Evolutionary conservation across 2,113 vertebrate genomes (phyloP), one percentile per base, ranked within the genome.

Genomic region (Alces alces): DNA sequence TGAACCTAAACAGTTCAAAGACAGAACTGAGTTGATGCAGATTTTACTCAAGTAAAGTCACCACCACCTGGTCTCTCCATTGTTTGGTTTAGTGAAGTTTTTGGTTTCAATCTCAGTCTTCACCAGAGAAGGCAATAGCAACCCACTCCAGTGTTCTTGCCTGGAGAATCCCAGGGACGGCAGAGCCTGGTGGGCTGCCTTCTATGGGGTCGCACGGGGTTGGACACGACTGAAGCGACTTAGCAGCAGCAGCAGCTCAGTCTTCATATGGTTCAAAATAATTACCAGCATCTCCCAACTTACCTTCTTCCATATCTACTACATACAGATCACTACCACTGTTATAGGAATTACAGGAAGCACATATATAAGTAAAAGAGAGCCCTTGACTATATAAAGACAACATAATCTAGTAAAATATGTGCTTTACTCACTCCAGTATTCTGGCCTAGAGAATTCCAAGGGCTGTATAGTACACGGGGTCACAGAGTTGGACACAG

Each of bases 161-260:
- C 61, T 66, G 61, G 61, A n/a, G 61, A 66, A 66, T n/a, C 16
- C 33, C 61, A 66, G 16, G 64, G 33, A 10, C 0, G 0, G 64
- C 16, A 10, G 33, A 66, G 64, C 64, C 8, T 10, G 33, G 64
- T 19, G 17, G 2, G 33, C 64, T 66, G 64, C 30, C 4, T 0
- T 36, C 64, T 19, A 10, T 36, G 8, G 17, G 64, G 64, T 66
- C 1, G 0, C 33, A 21, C 33, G 10, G 64, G 19, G 61, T 66
- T 2, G 0, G 64, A n/a, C 64, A n/a, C 4, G 2, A 2, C 33
- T 66, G 33, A 66, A n/a, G 33, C 0, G 4, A 66, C 33, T n/a
- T n/a, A 66, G 64, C 8, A 66, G 33, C 16, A 33, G 15, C 30
- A 66, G 33, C 33, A 66, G 64, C 54, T 93, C 43, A 73, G 45